Percentiles rank a stretch among this genome's conserved stretches.
phyloP scores from a whole-genome alignment of 2,113 vertebrate genomes.

The Galbula dea region DNA sequence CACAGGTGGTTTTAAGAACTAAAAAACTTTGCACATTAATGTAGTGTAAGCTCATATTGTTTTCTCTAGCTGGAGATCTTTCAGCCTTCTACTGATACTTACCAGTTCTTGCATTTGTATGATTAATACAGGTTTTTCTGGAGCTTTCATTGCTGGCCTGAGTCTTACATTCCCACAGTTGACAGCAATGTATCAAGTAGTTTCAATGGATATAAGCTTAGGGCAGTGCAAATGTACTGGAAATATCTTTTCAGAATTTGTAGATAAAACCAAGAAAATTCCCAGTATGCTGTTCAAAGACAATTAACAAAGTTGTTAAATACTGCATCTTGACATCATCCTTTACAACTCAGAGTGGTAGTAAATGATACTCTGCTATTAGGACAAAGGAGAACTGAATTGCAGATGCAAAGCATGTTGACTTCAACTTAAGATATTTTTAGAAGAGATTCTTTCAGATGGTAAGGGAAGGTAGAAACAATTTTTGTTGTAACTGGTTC shows the following conservation, averaged over 20 bases:
- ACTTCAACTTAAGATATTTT: not conserved
- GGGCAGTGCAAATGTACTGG: not conserved
- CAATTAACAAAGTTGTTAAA: not conserved
- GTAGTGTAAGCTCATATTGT: not conserved
- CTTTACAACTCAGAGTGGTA: not conserved
- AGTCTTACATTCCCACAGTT: not conserved
- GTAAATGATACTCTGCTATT: not conserved
- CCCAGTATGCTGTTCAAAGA: not conserved
- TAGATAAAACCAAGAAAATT: not conserved
- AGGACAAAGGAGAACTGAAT: not conserved
- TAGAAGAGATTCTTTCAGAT: not conserved
- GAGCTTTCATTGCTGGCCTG: not conserved
- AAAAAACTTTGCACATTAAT: not conserved
- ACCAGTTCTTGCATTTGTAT: not conserved
- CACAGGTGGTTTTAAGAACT: not conserved
- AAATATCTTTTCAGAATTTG: not conserved
- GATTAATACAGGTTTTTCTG: not conserved
- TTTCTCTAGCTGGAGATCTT: not conserved
- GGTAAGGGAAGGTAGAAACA: not conserved
- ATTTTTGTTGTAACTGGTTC: not conserved
- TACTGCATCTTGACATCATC: not conserved
- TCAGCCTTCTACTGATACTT: not conserved
- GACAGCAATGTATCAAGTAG: not conserved
- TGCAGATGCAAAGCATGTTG: not conserved
- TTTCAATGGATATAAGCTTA: not conserved